Evolutionary conservation across 1,140 invertebrate genomes (phyloP), one percentile per base, ranked within the genome.

Genomic region (Drosophila murphyi): DNA sequence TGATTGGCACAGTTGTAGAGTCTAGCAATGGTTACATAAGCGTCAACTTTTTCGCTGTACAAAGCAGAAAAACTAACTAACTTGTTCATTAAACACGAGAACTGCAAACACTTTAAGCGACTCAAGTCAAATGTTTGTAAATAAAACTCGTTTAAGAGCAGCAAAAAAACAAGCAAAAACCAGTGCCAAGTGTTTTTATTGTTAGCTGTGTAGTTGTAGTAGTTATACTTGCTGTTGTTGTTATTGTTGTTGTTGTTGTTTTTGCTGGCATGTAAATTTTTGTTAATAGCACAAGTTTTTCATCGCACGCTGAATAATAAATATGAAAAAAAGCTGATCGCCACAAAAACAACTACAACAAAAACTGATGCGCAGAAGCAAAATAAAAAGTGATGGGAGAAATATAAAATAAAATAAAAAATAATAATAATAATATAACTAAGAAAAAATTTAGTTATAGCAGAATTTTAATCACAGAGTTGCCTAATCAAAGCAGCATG

Each of bases 251-350:
- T 12, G 45, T 57, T 70, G 63, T 45, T 48, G 59, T 63, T 71
- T 34, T 54, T 48, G 55, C 55, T 62, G 62, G 48, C 81, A 86
- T 88, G 82, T 79, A 86, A 88, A 86, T 86, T 88, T 82, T 82
- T 82, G 71, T 73, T 73, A 88, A 87, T 87, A 85, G 76, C 76
- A 88, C 82, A 87, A 88, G 82, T 87, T 86, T 88, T 86, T 76
- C 83, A 88, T 82, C 32, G 8, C 52, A 60, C 10, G 62, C 34
- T 68, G 55, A 67, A 68, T 47, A 72, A 67, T 59, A 59, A 72
- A 67, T 52, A 67, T 20, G 20, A 45, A 52, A 59, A 65, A 56
- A 51, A 45, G 10, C 39, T 43, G 39, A 43, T 43, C 39, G 32
- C 4, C 34, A 63, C 52, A 43, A 60, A 50, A 29, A 34, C n/a